phyloP scores from a whole-genome alignment of 2,113 vertebrate genomes.

The Centrocercus urophasianus region DNA sequence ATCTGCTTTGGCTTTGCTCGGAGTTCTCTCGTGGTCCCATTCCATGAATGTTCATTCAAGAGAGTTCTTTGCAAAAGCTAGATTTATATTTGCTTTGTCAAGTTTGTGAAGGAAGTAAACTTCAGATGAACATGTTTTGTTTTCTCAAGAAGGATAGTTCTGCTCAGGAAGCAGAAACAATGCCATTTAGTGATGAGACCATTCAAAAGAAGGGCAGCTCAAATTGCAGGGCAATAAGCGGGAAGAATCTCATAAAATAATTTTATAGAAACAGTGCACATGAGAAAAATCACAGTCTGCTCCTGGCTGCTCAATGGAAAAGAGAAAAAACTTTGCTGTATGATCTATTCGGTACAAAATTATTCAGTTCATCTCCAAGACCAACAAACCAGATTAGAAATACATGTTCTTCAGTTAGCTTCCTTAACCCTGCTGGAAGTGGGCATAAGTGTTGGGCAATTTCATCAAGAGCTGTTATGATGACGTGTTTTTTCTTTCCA shows the following conservation, averaged over 20 bases:
- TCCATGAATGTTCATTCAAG: neutral
- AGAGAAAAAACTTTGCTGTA: neutral
- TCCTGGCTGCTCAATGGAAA: neutral
- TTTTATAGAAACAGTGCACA: neutral
- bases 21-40: neutral
- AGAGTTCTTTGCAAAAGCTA: neutral
- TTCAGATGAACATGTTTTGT: neutral
- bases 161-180: neutral
- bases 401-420: neutral
- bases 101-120: neutral
- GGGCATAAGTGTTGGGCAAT: neutral
- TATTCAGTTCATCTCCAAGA: neutral
- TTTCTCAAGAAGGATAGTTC: neutral
- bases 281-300: neutral
- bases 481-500: neutral
- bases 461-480: neutral
- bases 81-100: neutral
- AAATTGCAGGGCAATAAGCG: neutral
- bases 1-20: neutral
- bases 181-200: neutral
- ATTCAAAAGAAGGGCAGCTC: neutral
- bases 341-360: neutral
- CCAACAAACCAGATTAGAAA: neutral
- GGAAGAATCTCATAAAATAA: neutral
- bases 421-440: constrained; percentile 7